These are phyloP conservation scores for Typhlichthys subterraneus DNA, from an alignment of 2,797 vertebrate species.

Conservation along the genomic window DNA sequence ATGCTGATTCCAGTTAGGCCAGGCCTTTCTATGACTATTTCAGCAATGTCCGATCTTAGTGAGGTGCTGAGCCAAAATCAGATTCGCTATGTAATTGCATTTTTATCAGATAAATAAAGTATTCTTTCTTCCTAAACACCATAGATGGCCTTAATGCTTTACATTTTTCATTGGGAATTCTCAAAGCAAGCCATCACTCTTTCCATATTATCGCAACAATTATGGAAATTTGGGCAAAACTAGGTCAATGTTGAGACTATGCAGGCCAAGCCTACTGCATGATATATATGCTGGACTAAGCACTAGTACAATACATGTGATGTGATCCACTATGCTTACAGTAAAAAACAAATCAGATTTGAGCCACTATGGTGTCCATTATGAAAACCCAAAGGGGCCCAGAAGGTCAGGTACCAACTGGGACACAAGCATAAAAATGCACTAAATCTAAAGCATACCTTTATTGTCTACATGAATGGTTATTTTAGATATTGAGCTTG, in stretches of 20 bases:
- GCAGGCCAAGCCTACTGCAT: too few species aligned
- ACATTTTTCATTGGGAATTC: too few species aligned
- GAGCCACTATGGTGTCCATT: conserved; percentile 24
- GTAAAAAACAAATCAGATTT: neutral
- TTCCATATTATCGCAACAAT: too few species aligned
- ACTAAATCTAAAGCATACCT: conserved; percentile 33
- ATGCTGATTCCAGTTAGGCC: conserved; percentile 39
- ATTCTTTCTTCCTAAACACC: neutral
- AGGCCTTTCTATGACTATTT: conserved; percentile 22
- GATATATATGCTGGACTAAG: too few species aligned
- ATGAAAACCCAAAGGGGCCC: conserved; percentile 30
- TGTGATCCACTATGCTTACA: neutral
- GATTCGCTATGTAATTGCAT: conserved; percentile 12
- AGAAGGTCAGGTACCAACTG: conserved; percentile 10
- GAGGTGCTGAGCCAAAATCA: conserved; percentile 25
- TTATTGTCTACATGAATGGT: neutral
- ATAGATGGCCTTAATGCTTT: too few species aligned
- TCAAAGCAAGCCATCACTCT: too few species aligned
- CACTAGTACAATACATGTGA: neutral
- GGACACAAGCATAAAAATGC: conserved; percentile 18
- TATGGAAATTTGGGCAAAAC: too few species aligned
- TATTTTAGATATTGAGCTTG: too few species aligned
- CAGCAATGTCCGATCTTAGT: conserved; percentile 29
- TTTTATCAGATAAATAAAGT: neutral
- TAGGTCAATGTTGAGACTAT: too few species aligned